A percentile compares a stretch with the other conserved stretches of the same genome.
Evolutionary conservation across 2,888 invertebrate genomes (phyloP).

Genomic region (Heteromurus nitidus): DNA sequence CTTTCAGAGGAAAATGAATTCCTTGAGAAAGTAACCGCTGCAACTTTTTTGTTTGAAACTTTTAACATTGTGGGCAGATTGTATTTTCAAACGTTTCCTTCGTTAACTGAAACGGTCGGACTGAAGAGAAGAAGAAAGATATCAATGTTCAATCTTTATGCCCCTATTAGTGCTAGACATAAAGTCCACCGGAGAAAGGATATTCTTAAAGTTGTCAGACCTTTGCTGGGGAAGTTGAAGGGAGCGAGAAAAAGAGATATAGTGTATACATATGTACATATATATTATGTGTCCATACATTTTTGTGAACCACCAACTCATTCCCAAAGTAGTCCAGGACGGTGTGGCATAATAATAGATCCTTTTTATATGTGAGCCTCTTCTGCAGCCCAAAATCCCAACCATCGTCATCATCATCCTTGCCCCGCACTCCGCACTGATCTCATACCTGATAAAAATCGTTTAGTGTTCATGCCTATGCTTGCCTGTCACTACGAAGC

Average conservation of each 20-base stretch:
- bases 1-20: too few species aligned
- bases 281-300: too few species aligned
- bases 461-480: slow-evolving; percentile 64
- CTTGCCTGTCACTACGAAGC: slow-evolving; percentile 53
- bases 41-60: too few species aligned
- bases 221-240: background rate
- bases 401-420: slow-evolving; percentile 30
- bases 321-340: too few species aligned
- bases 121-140: slow-evolving; percentile 43
- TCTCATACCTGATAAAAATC: slow-evolving; percentile 59
- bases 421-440: slow-evolving; percentile 31
- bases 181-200: slow-evolving; percentile 29
- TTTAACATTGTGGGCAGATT: too few species aligned
- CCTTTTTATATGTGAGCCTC: background rate
- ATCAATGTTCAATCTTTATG: slow-evolving; percentile 43
- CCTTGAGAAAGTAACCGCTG: too few species aligned
- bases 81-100: too few species aligned
- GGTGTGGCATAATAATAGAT: background rate
- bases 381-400: background rate
- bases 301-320: too few species aligned
- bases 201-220: slow-evolving; percentile 34
- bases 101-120: slow-evolving; percentile 3
- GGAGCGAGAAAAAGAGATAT: background rate
- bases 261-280: too few species aligned
- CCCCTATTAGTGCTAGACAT: slow-evolving; percentile 37